These are phyloP conservation scores for Onychomys leucogaster DNA, from an alignment of 2,797 vertebrate species.

Conservation along the genomic window DNA sequence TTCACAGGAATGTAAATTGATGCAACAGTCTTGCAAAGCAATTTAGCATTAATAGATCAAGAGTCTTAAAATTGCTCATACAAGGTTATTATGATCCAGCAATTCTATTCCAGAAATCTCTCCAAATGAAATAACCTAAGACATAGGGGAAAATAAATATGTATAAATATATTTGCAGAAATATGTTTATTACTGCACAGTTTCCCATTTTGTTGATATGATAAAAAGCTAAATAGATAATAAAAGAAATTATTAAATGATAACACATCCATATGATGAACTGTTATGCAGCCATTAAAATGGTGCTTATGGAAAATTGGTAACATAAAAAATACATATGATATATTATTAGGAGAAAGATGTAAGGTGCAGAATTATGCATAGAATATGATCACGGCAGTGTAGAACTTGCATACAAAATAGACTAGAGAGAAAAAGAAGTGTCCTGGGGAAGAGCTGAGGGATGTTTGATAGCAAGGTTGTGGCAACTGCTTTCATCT, in stretches of 20 bases:
- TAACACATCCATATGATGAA: conserved; percentile 63
- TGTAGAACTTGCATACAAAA: conserved; percentile 38
- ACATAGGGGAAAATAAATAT: conserved; percentile 68
- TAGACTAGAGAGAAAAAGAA: neutral
- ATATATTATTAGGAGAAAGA: conserved; percentile 59
- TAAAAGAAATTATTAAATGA: conserved; percentile 79
- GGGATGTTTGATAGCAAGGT: neutral
- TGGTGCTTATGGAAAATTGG: conserved; percentile 67
- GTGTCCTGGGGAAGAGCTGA: neutral
- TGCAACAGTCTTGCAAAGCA: conserved; percentile 63
- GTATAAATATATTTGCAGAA: conserved; percentile 73
- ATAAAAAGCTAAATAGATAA: conserved; percentile 70
- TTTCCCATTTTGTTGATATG: conserved; percentile 58
- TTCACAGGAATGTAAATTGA: conserved; percentile 67
- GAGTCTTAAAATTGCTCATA: conserved; percentile 76
- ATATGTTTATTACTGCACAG: conserved; percentile 63
- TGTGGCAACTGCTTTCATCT: neutral
- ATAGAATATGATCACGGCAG: neutral
- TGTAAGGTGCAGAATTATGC: conserved; percentile 16
- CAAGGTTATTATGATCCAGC: conserved; percentile 68
- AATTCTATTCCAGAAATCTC: conserved; percentile 70
- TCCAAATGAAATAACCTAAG: conserved; percentile 73
- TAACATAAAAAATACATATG: conserved; percentile 63
- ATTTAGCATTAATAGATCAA: conserved; percentile 77
- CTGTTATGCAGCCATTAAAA: conserved; percentile 72